Percentiles rank a stretch among this genome's conserved stretches.
phyloP scores from a whole-genome alignment of 2,797 vertebrate species.

The Crypturellus tataupa region DNA sequence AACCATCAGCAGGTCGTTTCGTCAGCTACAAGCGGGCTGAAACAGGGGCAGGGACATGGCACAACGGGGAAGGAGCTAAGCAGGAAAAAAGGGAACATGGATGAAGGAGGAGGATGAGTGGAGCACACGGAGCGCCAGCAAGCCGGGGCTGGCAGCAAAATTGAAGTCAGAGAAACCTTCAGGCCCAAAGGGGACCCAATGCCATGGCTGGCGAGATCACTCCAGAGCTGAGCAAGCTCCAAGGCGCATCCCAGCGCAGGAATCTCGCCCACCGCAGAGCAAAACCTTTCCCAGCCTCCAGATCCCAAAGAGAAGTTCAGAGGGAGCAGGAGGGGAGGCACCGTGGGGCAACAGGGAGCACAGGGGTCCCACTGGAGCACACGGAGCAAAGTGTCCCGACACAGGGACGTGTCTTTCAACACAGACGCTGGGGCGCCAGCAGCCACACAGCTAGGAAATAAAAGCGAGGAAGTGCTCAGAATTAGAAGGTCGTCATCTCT shows the following conservation, averaged over 20 bases:
- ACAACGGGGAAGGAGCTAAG: background rate
- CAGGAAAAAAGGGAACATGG: too few species aligned
- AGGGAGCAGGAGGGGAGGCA: background rate
- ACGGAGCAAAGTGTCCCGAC: background rate
- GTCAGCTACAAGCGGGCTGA: background rate
- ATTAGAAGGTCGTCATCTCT: background rate
- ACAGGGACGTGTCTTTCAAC: background rate
- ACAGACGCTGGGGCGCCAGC: background rate
- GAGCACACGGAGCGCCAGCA: background rate
- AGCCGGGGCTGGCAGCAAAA: background rate
- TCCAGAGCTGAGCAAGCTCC: background rate
- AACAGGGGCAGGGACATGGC: background rate
- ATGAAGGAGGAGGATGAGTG: too few species aligned
- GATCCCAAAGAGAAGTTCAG: too few species aligned
- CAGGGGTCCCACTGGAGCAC: fast-evolving
- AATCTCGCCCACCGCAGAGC: background rate
- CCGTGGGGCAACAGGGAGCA: fast-evolving
- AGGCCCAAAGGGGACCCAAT: background rate
- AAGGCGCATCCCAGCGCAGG: background rate
- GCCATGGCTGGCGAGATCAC: background rate
- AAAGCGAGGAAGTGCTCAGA: background rate
- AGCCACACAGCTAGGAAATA: background rate
- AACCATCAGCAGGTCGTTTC: fast-evolving
- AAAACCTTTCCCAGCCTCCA: too few species aligned
- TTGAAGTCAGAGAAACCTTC: background rate